phyloP scores from a whole-genome alignment of 2,113 vertebrate species.

The Otocyon megalotis region DNA sequence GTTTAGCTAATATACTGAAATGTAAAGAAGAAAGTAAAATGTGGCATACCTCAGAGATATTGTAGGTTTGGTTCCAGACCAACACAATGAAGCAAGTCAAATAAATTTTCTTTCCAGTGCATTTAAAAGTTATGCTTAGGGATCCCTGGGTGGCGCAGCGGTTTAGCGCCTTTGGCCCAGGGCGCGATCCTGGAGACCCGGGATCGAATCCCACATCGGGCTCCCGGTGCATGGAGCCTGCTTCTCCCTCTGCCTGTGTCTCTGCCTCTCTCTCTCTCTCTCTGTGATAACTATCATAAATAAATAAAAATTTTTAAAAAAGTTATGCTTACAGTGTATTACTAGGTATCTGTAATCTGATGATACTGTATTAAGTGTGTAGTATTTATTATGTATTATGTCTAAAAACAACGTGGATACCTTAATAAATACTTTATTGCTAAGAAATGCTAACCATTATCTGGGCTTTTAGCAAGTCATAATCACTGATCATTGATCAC shows the following conservation, averaged over 20 bases:
- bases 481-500: neutral
- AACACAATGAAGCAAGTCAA: neutral
- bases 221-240: no score
- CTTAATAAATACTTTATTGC: neutral
- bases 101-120: neutral
- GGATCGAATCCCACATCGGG: no score
- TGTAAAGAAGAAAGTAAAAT: neutral
- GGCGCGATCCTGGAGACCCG: no score
- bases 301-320: no score
- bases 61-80: neutral
- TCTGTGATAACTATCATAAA: no score
- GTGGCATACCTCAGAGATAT: neutral
- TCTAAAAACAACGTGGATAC: neutral
- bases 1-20: neutral
- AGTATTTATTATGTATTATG: neutral
- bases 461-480: neutral
- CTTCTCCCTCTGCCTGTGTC: no score
- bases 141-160: no score
- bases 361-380: neutral
- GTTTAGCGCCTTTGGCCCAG: no score
- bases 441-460: neutral
- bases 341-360: neutral
- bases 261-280: no score
- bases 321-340: neutral
- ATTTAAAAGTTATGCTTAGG: neutral